Percentiles rank a stretch among this genome's conserved stretches.
phyloP scores from a whole-genome alignment of 2,888 invertebrate species.

The Adelognathus sp. region DNA sequence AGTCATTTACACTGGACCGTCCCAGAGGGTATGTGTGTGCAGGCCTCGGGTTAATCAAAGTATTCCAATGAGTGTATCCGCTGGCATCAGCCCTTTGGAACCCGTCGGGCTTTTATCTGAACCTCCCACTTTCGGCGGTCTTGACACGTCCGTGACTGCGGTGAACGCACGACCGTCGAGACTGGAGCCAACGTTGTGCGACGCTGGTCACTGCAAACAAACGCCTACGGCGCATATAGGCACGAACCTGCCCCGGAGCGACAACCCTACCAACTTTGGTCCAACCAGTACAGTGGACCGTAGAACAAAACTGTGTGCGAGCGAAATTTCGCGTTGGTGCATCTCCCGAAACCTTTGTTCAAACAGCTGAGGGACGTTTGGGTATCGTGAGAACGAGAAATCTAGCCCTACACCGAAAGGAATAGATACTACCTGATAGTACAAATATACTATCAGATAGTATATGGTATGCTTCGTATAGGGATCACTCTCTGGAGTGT shows the following conservation, averaged over 20 bases:
- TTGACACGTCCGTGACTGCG: conserved; percentile 8
- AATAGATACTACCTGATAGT: too few species aligned
- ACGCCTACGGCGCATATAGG: conserved; percentile 59
- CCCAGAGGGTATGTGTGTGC: background rate
- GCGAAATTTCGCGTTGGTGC: too few species aligned
- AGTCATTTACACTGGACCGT: background rate
- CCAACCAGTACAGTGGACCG: too few species aligned
- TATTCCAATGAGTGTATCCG: conserved; percentile 71
- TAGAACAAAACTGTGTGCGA: too few species aligned
- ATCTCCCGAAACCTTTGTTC: too few species aligned
- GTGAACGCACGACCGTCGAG: background rate
- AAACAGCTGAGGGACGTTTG: too few species aligned
- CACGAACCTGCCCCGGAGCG: background rate
- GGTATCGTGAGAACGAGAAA: too few species aligned
- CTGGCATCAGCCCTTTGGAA: conserved; percentile 63
- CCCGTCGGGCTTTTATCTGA: conserved; percentile 69
- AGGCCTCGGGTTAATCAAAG: conserved; percentile 71
- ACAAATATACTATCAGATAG: too few species aligned
- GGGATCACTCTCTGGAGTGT: too few species aligned
- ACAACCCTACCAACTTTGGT: conserved; percentile 57
- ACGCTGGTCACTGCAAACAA: conserved; percentile 68
- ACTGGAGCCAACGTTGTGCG: conserved; percentile 57
- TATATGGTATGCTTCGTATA: too few species aligned
- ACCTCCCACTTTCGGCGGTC: conserved; percentile 53
- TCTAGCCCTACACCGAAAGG: too few species aligned